Percentiles rank a stretch among this genome's conserved stretches.
phyloP scores from a whole-genome alignment of 2,888 invertebrate species.

The Drosophila basisetae region DNA sequence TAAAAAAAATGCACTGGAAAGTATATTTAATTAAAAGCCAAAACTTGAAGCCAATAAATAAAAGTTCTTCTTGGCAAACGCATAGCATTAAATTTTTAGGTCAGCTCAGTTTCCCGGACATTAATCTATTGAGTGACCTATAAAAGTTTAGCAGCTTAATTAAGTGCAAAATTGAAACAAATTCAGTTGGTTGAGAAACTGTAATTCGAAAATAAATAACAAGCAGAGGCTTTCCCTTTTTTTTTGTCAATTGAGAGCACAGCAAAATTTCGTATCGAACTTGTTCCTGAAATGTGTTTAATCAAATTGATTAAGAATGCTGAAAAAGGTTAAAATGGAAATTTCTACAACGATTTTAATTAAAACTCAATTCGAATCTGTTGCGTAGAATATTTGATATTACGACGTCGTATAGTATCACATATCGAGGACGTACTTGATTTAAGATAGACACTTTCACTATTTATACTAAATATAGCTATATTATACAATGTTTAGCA shows the following conservation, averaged over 20 bases:
- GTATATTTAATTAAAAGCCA: conserved; percentile 69
- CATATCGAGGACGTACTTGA: conserved; percentile 42
- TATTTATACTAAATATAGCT: conserved; percentile 1
- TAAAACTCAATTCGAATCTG: not conserved
- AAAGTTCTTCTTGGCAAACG: conserved; percentile 48
- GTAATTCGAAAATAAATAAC: conserved; percentile 8
- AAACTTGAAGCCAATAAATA: conserved; percentile 71
- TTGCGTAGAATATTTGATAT: conserved; percentile 7
- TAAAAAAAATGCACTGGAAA: conserved; percentile 49
- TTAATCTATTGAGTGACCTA: conserved; percentile 13
- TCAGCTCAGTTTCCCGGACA: conserved; percentile 14
- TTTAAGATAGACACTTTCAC: conserved; percentile 1
- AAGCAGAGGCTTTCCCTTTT: not conserved
- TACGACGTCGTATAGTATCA: conserved; percentile 29
- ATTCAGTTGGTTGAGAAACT: conserved; percentile 53
- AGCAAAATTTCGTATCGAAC: conserved; percentile 21
- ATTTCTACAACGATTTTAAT: not conserved
- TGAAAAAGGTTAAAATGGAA: not conserved
- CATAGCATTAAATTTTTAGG: conserved; percentile 1
- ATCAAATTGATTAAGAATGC: not conserved
- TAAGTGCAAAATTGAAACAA: conserved; percentile 60
- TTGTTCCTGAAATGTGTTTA: not conserved
- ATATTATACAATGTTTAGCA: not conserved
- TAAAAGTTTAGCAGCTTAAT: conserved; percentile 58
- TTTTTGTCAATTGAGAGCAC: conserved; percentile 9